These are phyloP conservation scores for Ostrea edulis DNA, from an alignment of 1,140 invertebrate genomes.

Conservation along the genomic window DNA sequence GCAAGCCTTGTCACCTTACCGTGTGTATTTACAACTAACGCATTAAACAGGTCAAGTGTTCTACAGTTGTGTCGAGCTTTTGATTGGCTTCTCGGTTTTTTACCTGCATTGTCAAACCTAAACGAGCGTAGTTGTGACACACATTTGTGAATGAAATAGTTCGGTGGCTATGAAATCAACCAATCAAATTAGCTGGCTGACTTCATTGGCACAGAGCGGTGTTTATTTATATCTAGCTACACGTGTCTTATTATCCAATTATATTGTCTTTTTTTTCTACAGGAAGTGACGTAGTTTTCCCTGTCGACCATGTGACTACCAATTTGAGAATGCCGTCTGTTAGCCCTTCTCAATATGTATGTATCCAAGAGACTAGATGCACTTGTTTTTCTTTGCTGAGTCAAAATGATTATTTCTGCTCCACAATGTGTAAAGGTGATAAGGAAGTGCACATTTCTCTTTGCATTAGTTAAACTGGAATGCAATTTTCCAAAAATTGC, in stretches of 20 bases:
- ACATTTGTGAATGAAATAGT: slow-evolving; percentile 39
- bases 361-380: slow-evolving; percentile 35
- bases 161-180: slow-evolving; percentile 19
- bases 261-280: slow-evolving; percentile 8
- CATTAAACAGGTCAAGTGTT: slow-evolving; percentile 34
- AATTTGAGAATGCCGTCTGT: slow-evolving; percentile 36
- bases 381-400: slow-evolving; percentile 27
- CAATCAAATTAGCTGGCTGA: slow-evolving; percentile 22
- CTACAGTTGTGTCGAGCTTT: neutral
- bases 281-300: slow-evolving; percentile 38
- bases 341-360: slow-evolving; percentile 37
- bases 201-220: slow-evolving; percentile 21
- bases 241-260: slow-evolving; percentile 35
- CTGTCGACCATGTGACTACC: slow-evolving; percentile 25
- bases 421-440: slow-evolving; percentile 35
- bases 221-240: slow-evolving; percentile 38
- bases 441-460: slow-evolving; percentile 7
- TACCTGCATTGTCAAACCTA: slow-evolving; percentile 25
- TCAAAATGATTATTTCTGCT: slow-evolving; percentile 35
- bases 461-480: slow-evolving; percentile 11
- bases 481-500: slow-evolving; percentile 6
- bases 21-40: slow-evolving; percentile 26
- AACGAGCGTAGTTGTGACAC: slow-evolving; percentile 19
- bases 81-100: slow-evolving; percentile 12
- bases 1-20: slow-evolving; percentile 8